Conservation (phyloP, 2,888 invertebrate genomes). For the Melanotus villosus region DNA sequence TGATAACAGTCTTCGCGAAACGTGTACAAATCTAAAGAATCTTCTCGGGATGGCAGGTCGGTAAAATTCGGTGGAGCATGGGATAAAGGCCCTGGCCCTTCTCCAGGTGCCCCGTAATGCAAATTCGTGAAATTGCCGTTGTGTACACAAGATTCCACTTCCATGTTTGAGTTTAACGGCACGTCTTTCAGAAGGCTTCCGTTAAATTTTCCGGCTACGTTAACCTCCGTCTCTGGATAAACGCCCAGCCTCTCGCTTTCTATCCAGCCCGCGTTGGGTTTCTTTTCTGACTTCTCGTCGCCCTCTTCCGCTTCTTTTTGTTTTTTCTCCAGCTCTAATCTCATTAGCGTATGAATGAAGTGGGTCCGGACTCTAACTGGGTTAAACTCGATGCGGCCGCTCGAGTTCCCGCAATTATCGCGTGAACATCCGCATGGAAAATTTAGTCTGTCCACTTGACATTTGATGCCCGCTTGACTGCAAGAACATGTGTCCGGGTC, state of each 20-base stretch:
- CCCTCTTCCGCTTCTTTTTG: conserved; percentile 73
- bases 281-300: conserved; percentile 49
- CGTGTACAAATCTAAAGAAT: conserved; percentile 74
- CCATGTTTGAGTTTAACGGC: conserved; percentile 71
- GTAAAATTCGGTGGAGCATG: conserved; percentile 61
- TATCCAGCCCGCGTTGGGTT: conserved; percentile 68
- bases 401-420: conserved; percentile 93
- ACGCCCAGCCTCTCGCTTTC: conserved; percentile 66
- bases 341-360: conserved; percentile 97
- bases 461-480: conserved; percentile 95
- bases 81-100: conserved; percentile 62
- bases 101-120: conserved; percentile 75
- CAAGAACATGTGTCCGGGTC: conserved; percentile 97
- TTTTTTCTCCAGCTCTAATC: conserved; percentile 90
- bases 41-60: conserved; percentile 70
- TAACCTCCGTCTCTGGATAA: conserved; percentile 49
- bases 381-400: conserved; percentile 96
- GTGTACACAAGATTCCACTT: conserved; percentile 77
- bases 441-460: conserved; percentile 95
- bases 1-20: conserved; percentile 75
- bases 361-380: conserved; percentile 96
- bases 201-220: conserved; percentile 59
- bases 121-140: conserved; percentile 78
- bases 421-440: conserved; percentile 98
- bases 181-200: conserved; percentile 71